These are phyloP conservation scores for Sporophila hypoxantha DNA, from an alignment of 2,113 vertebrate genomes.

Conservation along the genomic window DNA sequence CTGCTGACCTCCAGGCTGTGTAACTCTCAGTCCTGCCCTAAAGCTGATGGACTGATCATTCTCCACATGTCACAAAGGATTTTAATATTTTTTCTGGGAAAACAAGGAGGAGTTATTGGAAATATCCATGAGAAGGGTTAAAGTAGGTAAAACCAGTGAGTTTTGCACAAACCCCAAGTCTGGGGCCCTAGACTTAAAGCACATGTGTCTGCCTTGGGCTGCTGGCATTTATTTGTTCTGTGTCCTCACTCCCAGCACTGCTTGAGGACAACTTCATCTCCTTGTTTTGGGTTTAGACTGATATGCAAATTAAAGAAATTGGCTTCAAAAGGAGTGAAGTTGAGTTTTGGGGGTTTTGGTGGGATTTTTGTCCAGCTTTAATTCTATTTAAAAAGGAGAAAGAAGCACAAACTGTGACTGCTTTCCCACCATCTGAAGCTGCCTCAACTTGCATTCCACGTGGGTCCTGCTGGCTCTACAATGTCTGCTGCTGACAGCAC, in stretches of 20 bases:
- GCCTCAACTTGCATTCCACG: neutral
- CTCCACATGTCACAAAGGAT: neutral
- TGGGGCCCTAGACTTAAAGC: neutral
- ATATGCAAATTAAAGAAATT: neutral
- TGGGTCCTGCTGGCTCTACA: neutral
- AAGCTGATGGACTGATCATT: neutral
- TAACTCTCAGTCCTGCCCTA: neutral
- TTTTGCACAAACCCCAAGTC: neutral
- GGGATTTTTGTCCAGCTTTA: neutral
- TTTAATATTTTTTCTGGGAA: neutral
- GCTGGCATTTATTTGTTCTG: neutral
- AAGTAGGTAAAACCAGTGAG: neutral
- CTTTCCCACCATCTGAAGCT: neutral
- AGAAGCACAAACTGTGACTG: neutral
- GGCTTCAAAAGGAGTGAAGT: neutral
- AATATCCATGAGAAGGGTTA: neutral
- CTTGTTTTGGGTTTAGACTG: neutral
- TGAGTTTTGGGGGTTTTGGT: neutral
- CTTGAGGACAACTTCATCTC: neutral
- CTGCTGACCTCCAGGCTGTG: neutral
- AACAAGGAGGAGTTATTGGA: neutral
- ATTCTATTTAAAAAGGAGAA: neutral
- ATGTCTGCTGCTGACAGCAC: constrained; percentile 6
- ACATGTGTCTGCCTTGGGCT: neutral
- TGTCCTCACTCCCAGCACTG: neutral